Conservation (phyloP, 2,113 vertebrate genomes). For the Salvelinus alpinus region DNA sequence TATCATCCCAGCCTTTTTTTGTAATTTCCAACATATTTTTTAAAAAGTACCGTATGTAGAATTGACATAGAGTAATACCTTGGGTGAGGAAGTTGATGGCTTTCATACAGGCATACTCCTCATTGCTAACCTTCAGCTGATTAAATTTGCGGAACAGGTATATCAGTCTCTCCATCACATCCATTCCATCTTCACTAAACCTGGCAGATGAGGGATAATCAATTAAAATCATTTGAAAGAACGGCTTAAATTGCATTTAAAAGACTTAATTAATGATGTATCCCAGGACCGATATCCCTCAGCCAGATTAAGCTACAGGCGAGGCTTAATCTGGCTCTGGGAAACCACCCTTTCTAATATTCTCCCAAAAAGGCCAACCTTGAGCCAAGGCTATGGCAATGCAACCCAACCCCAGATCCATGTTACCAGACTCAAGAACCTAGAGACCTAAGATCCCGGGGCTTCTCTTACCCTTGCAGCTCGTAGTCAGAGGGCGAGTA, state of each 20-base stretch:
- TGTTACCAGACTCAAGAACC: too few relatives aligned
- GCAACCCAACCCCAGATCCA: too few relatives aligned
- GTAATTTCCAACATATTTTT: too few relatives aligned
- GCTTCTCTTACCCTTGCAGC: conserved; percentile 86
- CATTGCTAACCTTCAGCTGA: conserved; percentile 95
- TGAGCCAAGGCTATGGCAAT: too few relatives aligned
- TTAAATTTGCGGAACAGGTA: conserved; percentile 96
- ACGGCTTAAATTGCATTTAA: too few relatives aligned
- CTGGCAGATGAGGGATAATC: conserved; percentile 37
- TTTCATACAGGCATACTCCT: conserved; percentile 98
- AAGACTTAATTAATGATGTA: too few relatives aligned
- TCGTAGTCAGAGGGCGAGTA: conserved; percentile 94
- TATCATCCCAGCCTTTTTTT: too few relatives aligned
- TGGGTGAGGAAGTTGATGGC: conserved; percentile 99
- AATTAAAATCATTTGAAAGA: too few relatives aligned
- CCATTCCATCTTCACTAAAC: conserved; percentile 98
- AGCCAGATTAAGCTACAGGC: too few relatives aligned
- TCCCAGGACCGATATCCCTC: too few relatives aligned
- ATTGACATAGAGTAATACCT: conserved; percentile 72
- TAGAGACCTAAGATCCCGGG: too few relatives aligned
- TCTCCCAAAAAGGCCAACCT: too few relatives aligned
- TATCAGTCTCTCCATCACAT: conserved; percentile 96
- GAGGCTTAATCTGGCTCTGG: neutral
- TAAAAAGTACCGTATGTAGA: neutral
- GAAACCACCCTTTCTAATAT: neutral